Conservation (phyloP, 2,113 vertebrate species). For the Sapajus apella region DNA sequence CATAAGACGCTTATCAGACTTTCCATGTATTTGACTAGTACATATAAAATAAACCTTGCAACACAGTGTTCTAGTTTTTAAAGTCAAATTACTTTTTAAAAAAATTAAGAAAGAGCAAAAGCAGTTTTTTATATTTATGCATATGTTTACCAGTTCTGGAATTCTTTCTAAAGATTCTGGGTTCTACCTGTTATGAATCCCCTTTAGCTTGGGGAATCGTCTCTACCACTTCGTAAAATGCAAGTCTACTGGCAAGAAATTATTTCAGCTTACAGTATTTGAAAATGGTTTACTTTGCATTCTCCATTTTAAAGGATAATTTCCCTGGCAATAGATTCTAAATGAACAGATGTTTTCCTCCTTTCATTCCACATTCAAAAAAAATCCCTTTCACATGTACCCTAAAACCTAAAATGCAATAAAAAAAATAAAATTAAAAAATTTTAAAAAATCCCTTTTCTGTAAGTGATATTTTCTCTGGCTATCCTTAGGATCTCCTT, state of each 20-base stretch:
- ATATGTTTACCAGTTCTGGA: fast-evolving
- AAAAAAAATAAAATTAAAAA: too few species aligned
- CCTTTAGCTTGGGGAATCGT: background rate
- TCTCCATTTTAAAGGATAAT: background rate
- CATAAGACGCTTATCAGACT: background rate
- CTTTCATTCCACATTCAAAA: background rate
- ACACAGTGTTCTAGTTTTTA: fast-evolving
- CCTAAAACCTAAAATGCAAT: too few species aligned
- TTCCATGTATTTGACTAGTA: background rate
- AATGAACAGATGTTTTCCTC: fast-evolving
- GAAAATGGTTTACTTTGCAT: too few species aligned
- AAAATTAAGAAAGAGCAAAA: background rate
- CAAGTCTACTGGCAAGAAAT: too few species aligned
- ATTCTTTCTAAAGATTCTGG: background rate
- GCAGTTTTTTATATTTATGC: fast-evolving
- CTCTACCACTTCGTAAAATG: background rate
- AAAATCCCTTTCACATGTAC: too few species aligned
- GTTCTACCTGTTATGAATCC: fast-evolving
- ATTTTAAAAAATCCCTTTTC: fast-evolving
- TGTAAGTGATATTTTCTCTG: fast-evolving
- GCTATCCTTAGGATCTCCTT: background rate
- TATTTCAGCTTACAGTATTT: background rate
- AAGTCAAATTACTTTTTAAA: background rate
- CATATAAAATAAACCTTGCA: too few species aligned
- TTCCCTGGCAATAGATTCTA: too few species aligned